Base-by-base conservation (phyloP, 2,113 vertebrate species). In the Lepidothrix coronata region DNA sequence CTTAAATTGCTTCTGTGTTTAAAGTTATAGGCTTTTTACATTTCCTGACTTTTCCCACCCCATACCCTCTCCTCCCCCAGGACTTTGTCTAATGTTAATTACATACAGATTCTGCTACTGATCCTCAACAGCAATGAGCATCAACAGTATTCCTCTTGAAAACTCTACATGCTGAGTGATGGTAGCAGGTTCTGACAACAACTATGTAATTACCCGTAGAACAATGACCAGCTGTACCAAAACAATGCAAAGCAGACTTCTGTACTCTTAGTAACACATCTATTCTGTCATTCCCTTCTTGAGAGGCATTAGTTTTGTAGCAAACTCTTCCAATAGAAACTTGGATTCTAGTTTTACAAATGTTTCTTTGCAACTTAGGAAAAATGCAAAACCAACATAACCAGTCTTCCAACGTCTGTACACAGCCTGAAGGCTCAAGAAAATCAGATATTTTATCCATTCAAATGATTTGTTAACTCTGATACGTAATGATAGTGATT, bases 31-130 rank as follows among this genome's bases (percentile, higher is more conserved):
- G 14, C 1, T 61, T 71, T n/a, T 44, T n/a, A 12, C 6, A 28
- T 48, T 83, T 81, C 66, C 18, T 57, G 30, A 72, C 8, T 70
- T 68, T 80, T 71, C 4, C 23, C 37, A 70, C 11, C 8, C 3
- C 14, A 7, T 66, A 2, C 9, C 13, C 9, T 66, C 2, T 7
- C 14, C 11, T 12, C 11, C 9, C 31, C 2, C 8, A 59, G 10
- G 13, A 28, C 59, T 93, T 87, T 81, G 8, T 8, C 22, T 70
- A 7, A 2, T 57, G 16, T 65, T 84, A 61, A 33, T 72, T 44
- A 31, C 1, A 48, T 39, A 6, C 9, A 8, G 20, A 39, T 70
- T 54, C 51, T 71, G 23, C 18, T 66, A 54, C 12, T 58, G 31
- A 55, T 49, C 25, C 28, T 86, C 23, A 57, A 27, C n/a, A 82